Evolutionary conservation across 2,888 invertebrate genomes (phyloP).

Genomic region (Sabatieria punctata): DNA sequence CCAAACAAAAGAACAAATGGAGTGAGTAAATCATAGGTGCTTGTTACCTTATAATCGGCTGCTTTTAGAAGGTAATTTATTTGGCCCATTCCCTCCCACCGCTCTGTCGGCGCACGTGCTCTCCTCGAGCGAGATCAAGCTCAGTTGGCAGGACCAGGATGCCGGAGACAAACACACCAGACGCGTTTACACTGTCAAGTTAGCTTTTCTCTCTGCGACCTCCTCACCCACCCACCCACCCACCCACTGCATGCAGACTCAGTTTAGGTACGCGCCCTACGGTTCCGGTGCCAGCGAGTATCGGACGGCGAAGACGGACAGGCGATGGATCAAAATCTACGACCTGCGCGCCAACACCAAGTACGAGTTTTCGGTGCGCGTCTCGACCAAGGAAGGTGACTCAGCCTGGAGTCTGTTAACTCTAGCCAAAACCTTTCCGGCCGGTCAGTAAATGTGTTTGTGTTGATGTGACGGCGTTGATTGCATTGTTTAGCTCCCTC

Average conservation of each 20-base stretch:
- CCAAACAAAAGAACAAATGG: too few relatives aligned
- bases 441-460: background rate
- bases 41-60: background rate
- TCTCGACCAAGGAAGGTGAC: background rate
- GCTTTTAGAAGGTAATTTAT: background rate
- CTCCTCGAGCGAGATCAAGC: background rate
- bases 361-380: constrained; percentile 4
- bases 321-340: background rate
- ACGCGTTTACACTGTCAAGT: background rate
- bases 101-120: background rate
- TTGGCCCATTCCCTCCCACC: background rate
- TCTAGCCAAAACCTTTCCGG: background rate
- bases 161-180: too few relatives aligned
- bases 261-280: background rate
- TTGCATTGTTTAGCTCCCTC: constrained; percentile 1
- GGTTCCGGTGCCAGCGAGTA: background rate
- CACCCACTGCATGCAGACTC: background rate
- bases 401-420: constrained; percentile 2
- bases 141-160: constrained; percentile 1
- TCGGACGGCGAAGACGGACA: background rate
- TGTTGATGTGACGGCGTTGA: background rate
- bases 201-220: background rate
- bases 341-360: constrained; percentile 2
- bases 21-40: too few relatives aligned
- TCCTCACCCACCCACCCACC: background rate